Conservation (phyloP, 2,888 invertebrate species). For the Metopia argyrocephala region DNA sequence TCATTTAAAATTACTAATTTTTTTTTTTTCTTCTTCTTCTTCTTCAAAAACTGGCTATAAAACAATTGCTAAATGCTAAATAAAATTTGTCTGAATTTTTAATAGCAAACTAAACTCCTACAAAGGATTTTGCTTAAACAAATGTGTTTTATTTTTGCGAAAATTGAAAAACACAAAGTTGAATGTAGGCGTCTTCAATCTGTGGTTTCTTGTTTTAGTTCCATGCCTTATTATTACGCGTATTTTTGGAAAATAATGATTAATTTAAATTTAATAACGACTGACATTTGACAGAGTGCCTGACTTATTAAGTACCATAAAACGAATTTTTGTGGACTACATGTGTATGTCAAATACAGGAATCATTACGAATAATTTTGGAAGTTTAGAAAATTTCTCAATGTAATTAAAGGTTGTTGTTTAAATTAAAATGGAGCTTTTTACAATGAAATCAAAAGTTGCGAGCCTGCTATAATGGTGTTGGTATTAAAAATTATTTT, state of each 20-base stretch:
- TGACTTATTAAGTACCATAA: background rate
- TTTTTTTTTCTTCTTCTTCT: too few relatives aligned
- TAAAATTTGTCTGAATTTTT: background rate
- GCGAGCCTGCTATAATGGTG: too few relatives aligned
- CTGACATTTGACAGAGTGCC: conserved; percentile 8
- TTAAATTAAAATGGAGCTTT: too few relatives aligned
- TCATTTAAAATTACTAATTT: conserved; percentile 36
- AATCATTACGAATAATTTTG: too few relatives aligned
- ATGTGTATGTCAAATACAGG: background rate
- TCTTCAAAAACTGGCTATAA: too few relatives aligned
- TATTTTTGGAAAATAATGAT: conserved; percentile 26
- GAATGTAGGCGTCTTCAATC: too few relatives aligned
- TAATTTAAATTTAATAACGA: conserved; percentile 32
- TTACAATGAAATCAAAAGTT: too few relatives aligned
- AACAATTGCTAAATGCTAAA: background rate
- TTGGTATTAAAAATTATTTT: too few relatives aligned
- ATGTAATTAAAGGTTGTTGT: too few relatives aligned
- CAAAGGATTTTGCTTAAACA: background rate
- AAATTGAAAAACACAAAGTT: too few relatives aligned
- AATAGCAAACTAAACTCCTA: background rate
- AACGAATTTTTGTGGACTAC: background rate
- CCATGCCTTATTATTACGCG: background rate
- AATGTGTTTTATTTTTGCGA: background rate
- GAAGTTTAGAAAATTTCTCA: too few relatives aligned
- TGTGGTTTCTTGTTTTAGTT: background rate